Evolutionary conservation across 2,113 vertebrate species (phyloP), one percentile per base, ranked within the genome.

Genomic region (Lutjanus erythropterus): DNA sequence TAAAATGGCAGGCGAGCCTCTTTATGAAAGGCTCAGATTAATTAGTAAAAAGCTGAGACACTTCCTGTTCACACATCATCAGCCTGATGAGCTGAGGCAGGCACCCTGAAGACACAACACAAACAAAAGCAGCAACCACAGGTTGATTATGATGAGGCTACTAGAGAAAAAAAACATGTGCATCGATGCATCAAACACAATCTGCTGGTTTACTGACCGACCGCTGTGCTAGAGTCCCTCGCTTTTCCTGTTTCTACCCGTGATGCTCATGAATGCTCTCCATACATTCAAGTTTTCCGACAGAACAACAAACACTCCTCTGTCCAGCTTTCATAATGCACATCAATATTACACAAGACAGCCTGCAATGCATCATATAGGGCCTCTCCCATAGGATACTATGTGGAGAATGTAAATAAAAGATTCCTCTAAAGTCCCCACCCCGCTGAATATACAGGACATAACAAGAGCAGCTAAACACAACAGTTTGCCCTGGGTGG

Each of bases 31-130:
- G 10, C 3, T 35, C 42, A 6, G 29, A 15, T 70, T 79, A 42
- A 85, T 85, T 72, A 82, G 73, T 70, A 74, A 84, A n/a, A 79
- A 78, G 55, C 62, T 46, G 41, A 84, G 12, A 67, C 55, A 58
- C 59, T 77, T 83, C 64, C 78, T 72, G 52, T 69, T 89, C 78
- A 80, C 68, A 83, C 78, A 81, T 81, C 75, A 69, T 52, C 78
- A 39, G 69, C 11, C 65, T 67, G 64, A 86, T 72, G 69, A 80
- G 59, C 56, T 18, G 33, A 76, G 33, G 46, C 70, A 50, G 58
- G 55, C 61, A 5, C 55, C 55, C 60, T 6, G 11, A 41, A n/a
- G 58, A 77, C 62, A 56, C 11, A 39, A 65, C 53, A 50, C 41
- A 85, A 79, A 72, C 61, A 66, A 59, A 46, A 75, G 47, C 42